phyloP scores from a whole-genome alignment of 2,797 vertebrate genomes.

The Molossus molossus region DNA sequence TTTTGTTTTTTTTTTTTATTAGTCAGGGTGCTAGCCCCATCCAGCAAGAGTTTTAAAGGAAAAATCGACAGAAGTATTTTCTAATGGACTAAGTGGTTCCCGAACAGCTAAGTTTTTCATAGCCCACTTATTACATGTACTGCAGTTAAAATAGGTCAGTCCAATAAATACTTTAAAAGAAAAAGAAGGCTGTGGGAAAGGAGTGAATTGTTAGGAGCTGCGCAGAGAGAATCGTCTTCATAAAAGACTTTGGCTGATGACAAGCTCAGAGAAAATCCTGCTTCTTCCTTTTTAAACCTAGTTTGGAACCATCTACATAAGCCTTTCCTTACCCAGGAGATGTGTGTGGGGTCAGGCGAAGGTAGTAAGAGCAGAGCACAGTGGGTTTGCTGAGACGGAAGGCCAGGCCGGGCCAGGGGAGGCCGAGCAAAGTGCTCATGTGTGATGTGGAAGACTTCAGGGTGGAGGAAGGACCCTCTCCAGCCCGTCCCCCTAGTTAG shows the following conservation, averaged over 20 bases:
- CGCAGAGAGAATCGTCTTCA: background rate
- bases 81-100: background rate
- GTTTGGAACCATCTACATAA: background rate
- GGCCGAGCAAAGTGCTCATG: background rate
- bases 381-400: background rate
- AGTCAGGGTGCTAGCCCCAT: background rate
- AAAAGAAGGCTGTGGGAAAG: background rate
- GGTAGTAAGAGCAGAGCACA: background rate
- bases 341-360: background rate
- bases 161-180: background rate
- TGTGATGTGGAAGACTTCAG: background rate
- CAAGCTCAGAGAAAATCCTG: background rate
- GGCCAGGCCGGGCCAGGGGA: background rate
- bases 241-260: background rate
- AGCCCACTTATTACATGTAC: background rate
- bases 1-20: background rate
- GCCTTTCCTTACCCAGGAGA: background rate
- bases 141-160: background rate
- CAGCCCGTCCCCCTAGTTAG: accelerated
- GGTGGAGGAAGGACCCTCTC: background rate
- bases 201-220: background rate
- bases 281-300: background rate
- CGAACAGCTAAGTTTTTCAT: background rate
- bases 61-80: conserved; percentile 37
- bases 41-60: background rate